Evolutionary conservation across 1,140 invertebrate genomes (phyloP).

Genomic region (Lepidurus arcticus): DNA sequence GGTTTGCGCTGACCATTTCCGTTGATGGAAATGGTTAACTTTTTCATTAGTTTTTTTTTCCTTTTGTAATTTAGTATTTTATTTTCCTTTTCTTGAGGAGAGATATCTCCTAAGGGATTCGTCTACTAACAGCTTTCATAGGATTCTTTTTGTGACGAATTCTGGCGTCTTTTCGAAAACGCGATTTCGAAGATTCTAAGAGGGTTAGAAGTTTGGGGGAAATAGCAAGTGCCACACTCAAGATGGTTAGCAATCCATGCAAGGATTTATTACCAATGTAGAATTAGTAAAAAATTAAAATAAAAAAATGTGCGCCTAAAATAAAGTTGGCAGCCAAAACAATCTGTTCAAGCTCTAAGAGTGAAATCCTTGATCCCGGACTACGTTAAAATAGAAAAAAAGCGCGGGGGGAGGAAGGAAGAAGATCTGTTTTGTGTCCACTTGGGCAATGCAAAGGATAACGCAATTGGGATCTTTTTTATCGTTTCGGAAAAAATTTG

Average conservation of each 20-base stretch:
- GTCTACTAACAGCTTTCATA: background rate
- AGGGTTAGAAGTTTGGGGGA: background rate
- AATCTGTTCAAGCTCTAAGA: background rate
- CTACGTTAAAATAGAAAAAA: background rate
- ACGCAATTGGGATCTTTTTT: background rate
- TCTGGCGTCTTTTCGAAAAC: too few relatives aligned
- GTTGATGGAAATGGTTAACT: slow-evolving; percentile 1
- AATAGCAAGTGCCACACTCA: background rate
- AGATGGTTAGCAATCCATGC: background rate
- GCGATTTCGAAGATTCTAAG: too few relatives aligned
- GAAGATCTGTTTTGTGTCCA: slow-evolving; percentile 19
- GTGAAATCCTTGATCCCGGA: background rate
- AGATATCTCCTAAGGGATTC: background rate
- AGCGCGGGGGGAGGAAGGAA: too few relatives aligned
- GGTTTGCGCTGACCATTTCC: slow-evolving; percentile 20
- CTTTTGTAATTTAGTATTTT: background rate
- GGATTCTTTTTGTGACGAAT: background rate
- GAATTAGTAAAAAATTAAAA: background rate
- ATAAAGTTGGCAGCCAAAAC: background rate
- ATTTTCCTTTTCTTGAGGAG: background rate
- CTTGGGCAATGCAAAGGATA: slow-evolving; percentile 10
- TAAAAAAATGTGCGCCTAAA: background rate
- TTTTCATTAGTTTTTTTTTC: background rate
- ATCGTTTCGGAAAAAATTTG: background rate
- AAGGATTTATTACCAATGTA: background rate